Conservation (phyloP, 2,797 vertebrate genomes). For the Pseudocheirus occidentalis region DNA sequence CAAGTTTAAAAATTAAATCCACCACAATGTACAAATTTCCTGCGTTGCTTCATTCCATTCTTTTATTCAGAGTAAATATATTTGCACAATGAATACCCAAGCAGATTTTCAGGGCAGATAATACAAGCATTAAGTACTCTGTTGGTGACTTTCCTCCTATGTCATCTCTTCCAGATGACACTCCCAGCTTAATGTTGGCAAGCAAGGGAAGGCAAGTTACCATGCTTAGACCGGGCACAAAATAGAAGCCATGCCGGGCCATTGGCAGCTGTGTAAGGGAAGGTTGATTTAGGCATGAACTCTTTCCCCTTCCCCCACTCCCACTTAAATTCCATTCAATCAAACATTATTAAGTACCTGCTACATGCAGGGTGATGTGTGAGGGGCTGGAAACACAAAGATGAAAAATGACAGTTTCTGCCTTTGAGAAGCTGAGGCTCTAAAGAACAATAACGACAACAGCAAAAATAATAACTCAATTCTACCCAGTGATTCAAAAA, state of each 20-base stretch:
- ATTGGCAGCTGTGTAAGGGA: neutral
- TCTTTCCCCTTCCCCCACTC: neutral
- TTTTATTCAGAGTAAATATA: slow-evolving; percentile 23
- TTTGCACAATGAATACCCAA: neutral
- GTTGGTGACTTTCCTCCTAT: neutral
- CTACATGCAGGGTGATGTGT: neutral
- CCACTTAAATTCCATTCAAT: neutral
- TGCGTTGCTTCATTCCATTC: slow-evolving; percentile 40
- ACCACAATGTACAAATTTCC: slow-evolving; percentile 48
- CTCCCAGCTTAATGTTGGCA: rapidly evolving
- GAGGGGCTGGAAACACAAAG: neutral
- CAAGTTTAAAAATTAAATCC: slow-evolving; percentile 74
- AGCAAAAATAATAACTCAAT: neutral
- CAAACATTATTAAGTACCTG: neutral
- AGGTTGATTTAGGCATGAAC: neutral
- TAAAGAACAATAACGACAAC: neutral
- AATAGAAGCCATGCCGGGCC: neutral
- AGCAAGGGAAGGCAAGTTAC: neutral
- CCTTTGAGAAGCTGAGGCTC: neutral
- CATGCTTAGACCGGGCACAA: slow-evolving; percentile 3
- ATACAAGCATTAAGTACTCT: neutral
- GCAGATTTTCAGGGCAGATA: neutral
- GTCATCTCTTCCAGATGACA: neutral
- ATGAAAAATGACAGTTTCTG: neutral
- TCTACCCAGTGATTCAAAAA: neutral